phyloP scores from a whole-genome alignment of 2,888 invertebrate species.

The Caprella mutica region DNA sequence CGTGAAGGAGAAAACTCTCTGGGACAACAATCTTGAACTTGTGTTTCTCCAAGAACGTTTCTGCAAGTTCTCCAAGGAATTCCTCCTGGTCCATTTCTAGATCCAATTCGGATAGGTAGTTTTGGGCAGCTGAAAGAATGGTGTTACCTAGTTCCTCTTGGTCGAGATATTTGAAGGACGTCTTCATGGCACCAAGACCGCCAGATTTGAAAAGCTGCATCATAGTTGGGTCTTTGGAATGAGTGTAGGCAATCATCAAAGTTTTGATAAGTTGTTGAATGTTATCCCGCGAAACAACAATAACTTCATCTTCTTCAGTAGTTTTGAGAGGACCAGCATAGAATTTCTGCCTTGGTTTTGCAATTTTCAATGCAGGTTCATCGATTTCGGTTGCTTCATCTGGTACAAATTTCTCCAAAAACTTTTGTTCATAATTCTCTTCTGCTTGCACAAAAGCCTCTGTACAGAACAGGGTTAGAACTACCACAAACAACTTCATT shows the following conservation, averaged over 20 bases:
- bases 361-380: too few relatives aligned
- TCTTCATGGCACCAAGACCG: conserved; percentile 17
- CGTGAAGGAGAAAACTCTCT: conserved; percentile 24
- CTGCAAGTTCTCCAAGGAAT: conserved; percentile 23
- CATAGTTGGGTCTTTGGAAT: conserved; percentile 21
- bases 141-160: conserved; percentile 15
- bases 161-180: conserved; percentile 18
- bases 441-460: too few relatives aligned
- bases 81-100: conserved; percentile 8
- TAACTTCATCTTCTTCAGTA: background rate
- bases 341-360: too few relatives aligned
- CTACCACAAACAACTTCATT: too few relatives aligned
- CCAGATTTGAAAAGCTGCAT: conserved; percentile 18
- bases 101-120: background rate
- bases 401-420: too few relatives aligned
- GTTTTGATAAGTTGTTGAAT: conserved; percentile 18
- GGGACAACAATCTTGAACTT: conserved; percentile 25
- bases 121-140: conserved; percentile 1
- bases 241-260: conserved; percentile 19
- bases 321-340: conserved; percentile 6
- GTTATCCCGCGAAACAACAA: conserved; percentile 18
- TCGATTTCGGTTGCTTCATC: too few relatives aligned
- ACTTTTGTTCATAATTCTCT: too few relatives aligned
- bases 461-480: too few relatives aligned
- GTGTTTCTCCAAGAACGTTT: conserved; percentile 21